phyloP scores from a whole-genome alignment of 2,113 vertebrate species.

The Cathartes aura region DNA sequence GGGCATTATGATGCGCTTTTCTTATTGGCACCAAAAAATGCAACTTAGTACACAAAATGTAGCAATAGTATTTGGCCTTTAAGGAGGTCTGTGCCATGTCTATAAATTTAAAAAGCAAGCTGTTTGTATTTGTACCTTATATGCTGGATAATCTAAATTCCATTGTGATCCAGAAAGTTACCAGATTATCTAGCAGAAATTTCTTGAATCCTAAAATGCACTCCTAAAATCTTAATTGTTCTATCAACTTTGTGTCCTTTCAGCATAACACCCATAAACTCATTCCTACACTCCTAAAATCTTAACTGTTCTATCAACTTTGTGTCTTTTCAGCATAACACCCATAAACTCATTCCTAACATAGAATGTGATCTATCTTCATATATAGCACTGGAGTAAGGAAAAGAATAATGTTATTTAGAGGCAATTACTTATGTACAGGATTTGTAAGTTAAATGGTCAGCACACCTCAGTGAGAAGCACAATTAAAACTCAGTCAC shows the following conservation, averaged over 20 bases:
- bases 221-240: neutral
- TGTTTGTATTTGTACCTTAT: neutral
- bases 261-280: neutral
- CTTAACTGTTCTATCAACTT: neutral
- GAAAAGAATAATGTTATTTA: neutral
- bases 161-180: neutral
- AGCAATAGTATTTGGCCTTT: neutral
- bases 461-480: neutral
- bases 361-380: neutral
- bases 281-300: neutral
- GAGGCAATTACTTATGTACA: neutral
- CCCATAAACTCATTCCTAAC: neutral
- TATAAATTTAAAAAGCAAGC: neutral
- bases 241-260: neutral
- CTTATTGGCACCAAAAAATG: neutral
- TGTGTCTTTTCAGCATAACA: neutral
- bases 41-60: neutral
- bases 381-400: neutral
- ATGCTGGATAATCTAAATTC: neutral
- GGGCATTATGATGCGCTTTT: neutral
- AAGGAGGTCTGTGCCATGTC: neutral
- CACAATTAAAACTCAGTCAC: neutral
- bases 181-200: neutral
- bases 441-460: neutral
- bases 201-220: neutral